A percentile compares a stretch with the other conserved stretches of the same genome.
Conservation (phyloP, 2,797 vertebrate species). For the Dallia pectoralis region DNA sequence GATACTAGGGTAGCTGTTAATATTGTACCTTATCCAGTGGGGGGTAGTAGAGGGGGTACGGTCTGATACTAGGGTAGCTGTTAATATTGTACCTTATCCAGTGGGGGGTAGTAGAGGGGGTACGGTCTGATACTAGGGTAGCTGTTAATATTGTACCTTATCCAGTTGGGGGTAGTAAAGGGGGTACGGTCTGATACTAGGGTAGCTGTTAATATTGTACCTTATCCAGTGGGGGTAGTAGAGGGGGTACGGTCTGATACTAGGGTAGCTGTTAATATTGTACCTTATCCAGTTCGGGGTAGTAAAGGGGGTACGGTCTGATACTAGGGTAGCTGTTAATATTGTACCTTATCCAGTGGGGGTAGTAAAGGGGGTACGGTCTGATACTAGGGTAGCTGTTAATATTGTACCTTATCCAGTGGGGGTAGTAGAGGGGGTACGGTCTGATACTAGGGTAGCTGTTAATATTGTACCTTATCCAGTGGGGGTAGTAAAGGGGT, state of each 20-base stretch:
- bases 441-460: slow-evolving; percentile 80
- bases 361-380: slow-evolving; percentile 88
- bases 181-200: slow-evolving; percentile 79
- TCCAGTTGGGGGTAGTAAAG: slow-evolving; percentile 91
- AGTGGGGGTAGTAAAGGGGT: slow-evolving; percentile 93
- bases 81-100: slow-evolving; percentile 91
- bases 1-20: slow-evolving; percentile 82
- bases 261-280: slow-evolving; percentile 80
- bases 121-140: slow-evolving; percentile 81
- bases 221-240: slow-evolving; percentile 94
- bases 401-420: slow-evolving; percentile 91
- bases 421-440: slow-evolving; percentile 89
- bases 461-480: slow-evolving; percentile 91
- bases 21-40: slow-evolving; percentile 88
- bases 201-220: slow-evolving; percentile 85
- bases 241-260: slow-evolving; percentile 80
- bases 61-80: slow-evolving; percentile 80
- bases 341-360: slow-evolving; percentile 89
- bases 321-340: slow-evolving; percentile 83
- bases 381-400: slow-evolving; percentile 82
- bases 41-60: slow-evolving; percentile 89
- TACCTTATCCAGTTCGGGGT: slow-evolving; percentile 91
- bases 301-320: slow-evolving; percentile 85
- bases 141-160: slow-evolving; percentile 86
- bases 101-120: slow-evolving; percentile 89